Base-by-base conservation (phyloP, 2,113 vertebrate species). In the Pholis gunnellus region DNA sequence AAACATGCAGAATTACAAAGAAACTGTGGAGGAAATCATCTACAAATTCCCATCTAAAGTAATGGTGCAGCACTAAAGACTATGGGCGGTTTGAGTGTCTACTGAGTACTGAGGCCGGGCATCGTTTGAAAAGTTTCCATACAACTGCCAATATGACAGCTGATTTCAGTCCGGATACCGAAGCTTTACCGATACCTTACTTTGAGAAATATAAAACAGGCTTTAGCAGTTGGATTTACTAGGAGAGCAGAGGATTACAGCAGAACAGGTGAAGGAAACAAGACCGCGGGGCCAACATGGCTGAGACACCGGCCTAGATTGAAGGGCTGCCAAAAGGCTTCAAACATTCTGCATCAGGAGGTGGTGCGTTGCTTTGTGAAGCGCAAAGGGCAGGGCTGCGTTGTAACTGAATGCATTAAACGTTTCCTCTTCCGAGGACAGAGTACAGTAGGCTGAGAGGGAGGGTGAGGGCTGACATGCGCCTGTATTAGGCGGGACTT, bases 181-280 rank as follows among this genome's bases (percentile, higher is more conserved):
- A 57, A 52, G 36, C 54, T 27, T 57, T 25, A 25, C 54, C 14
- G 50, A 22, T 52, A 48, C 17, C 15, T 18, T 48, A n/a, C 50
- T 54, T 54, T 54, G 50, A 54, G 48, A 50, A 50, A 50, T 50
- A 50, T 46, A 17, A 17, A 31, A 34, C 34, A 34, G 34, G 34
- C 34, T 34, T 34, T 34, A 8, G 64, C 38, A 17, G 54, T 7
- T 78, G 75, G 75, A 66, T 84, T 69, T 79, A 68, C 71, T 65
- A 20, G 38, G 68, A 66, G 54, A 56, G 71, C 34, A 17, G 75
- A 83, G 81, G 90, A 91, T 91, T 87, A 91, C 31, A 27, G 70
- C 64, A 14, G 74, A 66, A 50, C 29, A 1, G 87, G 84, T 89
- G 54, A 68, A 70, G 52, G 82, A 71, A 84, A 85, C 54, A 17